Base-by-base conservation (phyloP, 1,140 invertebrate species). In the Medauroidea extradentata region DNA sequence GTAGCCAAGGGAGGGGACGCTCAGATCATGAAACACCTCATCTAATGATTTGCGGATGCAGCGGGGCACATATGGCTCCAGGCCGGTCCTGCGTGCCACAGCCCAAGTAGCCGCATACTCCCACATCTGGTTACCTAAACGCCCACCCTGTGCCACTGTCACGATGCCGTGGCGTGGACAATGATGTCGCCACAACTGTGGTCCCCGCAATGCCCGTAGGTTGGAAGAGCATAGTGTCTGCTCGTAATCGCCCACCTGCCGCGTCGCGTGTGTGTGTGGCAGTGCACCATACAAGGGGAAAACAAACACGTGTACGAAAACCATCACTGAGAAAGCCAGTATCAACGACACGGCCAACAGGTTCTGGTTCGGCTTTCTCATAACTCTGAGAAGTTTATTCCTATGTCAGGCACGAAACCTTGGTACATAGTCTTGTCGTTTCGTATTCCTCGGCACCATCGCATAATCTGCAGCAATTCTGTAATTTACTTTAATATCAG, bases 51-150 rank as follows among this genome's bases (percentile, higher is more conserved):
- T 73, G 18, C 78, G 70, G 60, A 83, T 83, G 60, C 81, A 83
- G 53, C 76, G 71, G 23, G 81, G 81, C 55, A 84, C 73, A 53
- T 79, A 82, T 0, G 83, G 78, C 61, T 83, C 81, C 2, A 84
- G 68, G 3, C 82, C 79, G 9, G 83, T 84, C 48, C 79, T 70
- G 56, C 79, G 53, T 63, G 67, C 79, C 64, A 74, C 70, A 0
- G 83, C 83, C 79, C 81, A 85, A 3, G 84, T 79, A 0, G 81
- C 81, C 0, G 80, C 82, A 60, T 85, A 85, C 58, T 84, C 81
- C 78, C 81, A 84, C 67, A 85, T 85, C 64, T 83, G 82, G 68
- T 85, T 85, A 41, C 84, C 86, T 51, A 86, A 64, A 53, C 83
- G 69, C 19, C 82, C 83, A 59, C 80, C 81, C 70, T 82, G 77